These are phyloP conservation scores for Centroberyx gerrardi DNA, from an alignment of 2,797 vertebrate genomes.

Conservation along the genomic window DNA sequence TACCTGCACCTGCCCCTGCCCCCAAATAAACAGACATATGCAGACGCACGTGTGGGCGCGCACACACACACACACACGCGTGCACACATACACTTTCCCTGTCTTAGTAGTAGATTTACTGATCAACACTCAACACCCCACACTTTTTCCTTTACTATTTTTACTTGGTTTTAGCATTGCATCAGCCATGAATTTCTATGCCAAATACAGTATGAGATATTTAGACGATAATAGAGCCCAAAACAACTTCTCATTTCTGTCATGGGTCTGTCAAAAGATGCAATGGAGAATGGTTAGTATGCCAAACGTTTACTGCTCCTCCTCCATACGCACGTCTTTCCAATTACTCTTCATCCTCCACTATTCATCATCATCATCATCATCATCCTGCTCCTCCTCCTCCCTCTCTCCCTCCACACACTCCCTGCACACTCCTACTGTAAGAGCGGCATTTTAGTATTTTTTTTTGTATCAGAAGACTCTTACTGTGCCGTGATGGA, in stretches of 20 bases:
- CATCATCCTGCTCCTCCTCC: slow-evolving; percentile 4
- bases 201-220: slow-evolving; percentile 52
- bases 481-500: slow-evolving; percentile 47
- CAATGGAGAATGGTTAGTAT: slow-evolving; percentile 53
- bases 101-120: slow-evolving; percentile 44
- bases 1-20: background rate
- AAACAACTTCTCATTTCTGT: slow-evolving; percentile 1
- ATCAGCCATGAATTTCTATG: slow-evolving; percentile 42
- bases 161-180: slow-evolving; percentile 12
- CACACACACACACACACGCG: slow-evolving; percentile 29
- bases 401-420: slow-evolving; percentile 44
- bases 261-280: slow-evolving; percentile 54
- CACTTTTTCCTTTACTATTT: slow-evolving; percentile 13
- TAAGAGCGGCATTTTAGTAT: slow-evolving; percentile 35
- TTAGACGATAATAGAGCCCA: slow-evolving; percentile 26
- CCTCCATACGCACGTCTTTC: slow-evolving; percentile 4
- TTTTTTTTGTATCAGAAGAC: slow-evolving; percentile 52
- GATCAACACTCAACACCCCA: slow-evolving; percentile 48
- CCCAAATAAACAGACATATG: slow-evolving; percentile 31
- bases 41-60: slow-evolving; percentile 26
- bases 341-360: slow-evolving; percentile 19
- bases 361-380: slow-evolving; percentile 3
- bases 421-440: slow-evolving; percentile 59
- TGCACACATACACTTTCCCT: slow-evolving; percentile 48
- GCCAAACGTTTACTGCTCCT: background rate